phyloP scores from a whole-genome alignment of 2,113 vertebrate genomes.

The Macquaria australasica region DNA sequence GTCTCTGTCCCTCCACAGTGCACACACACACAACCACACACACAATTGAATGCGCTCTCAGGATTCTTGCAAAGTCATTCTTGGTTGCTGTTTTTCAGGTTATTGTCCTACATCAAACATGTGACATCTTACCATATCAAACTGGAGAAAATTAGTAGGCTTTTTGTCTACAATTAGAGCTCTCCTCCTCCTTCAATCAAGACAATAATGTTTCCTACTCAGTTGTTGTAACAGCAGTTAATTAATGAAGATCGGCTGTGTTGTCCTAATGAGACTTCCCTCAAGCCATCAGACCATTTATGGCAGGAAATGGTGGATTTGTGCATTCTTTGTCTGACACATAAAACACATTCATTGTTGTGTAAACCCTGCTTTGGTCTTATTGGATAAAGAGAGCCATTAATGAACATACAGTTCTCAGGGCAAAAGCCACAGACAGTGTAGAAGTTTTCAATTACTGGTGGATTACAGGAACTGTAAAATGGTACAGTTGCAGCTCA shows the following conservation, averaged over 20 bases:
- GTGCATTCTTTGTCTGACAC: slow-evolving; percentile 71
- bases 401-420: slow-evolving; percentile 59
- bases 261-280: slow-evolving; percentile 77
- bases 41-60: not conserved
- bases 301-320: slow-evolving; percentile 80
- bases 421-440: slow-evolving; percentile 56
- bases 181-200: slow-evolving; percentile 28
- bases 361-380: slow-evolving; percentile 67
- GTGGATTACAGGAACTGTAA: slow-evolving; percentile 75
- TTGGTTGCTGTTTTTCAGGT: not conserved
- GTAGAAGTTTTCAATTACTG: slow-evolving; percentile 73
- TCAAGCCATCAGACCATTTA: slow-evolving; percentile 73
- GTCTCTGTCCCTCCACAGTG: not conserved
- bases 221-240: slow-evolving; percentile 61
- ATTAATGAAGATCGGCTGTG: slow-evolving; percentile 75
- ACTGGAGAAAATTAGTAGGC: slow-evolving; percentile 7
- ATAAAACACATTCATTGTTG: slow-evolving; percentile 76
- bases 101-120: slow-evolving; percentile 28
- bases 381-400: slow-evolving; percentile 43
- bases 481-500: slow-evolving; percentile 60
- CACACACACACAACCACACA: slow-evolving; percentile 10
- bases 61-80: not conserved
- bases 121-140: not conserved
- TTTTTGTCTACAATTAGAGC: slow-evolving; percentile 18
- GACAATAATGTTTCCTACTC: slow-evolving; percentile 18